Evolutionary conservation across 2,888 invertebrate species (phyloP).

Genomic region (Cephonodes hylas): DNA sequence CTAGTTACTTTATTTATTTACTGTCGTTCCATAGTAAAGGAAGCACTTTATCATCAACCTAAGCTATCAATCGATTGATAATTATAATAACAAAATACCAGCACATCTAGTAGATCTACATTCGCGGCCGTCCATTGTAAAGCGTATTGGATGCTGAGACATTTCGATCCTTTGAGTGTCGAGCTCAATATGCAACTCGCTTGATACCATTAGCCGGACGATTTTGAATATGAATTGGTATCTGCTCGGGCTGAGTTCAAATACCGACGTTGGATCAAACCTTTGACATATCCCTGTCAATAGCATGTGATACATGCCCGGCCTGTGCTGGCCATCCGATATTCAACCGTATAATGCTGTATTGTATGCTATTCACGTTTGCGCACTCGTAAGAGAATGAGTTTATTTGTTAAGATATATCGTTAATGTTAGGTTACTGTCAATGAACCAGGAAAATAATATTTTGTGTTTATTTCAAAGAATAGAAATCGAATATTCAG

Average conservation of each 20-base stretch:
- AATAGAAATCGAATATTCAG: too few relatives aligned
- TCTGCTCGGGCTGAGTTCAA: constrained; percentile 15
- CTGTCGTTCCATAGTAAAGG: too few relatives aligned
- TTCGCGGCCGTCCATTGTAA: constrained; percentile 28
- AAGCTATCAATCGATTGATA: too few relatives aligned
- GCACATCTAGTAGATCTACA: constrained; percentile 16
- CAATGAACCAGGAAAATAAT: too few relatives aligned
- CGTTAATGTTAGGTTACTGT: too few relatives aligned
- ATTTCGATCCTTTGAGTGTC: constrained; percentile 30
- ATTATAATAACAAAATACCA: background rate
- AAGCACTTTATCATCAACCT: too few relatives aligned
- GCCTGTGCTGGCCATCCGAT: background rate
- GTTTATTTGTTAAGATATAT: background rate
- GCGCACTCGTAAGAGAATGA: background rate
- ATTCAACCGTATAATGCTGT: background rate
- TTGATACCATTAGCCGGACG: constrained; percentile 33
- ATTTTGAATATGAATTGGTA: constrained; percentile 41
- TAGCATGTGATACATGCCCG: background rate
- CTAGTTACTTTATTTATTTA: too few relatives aligned
- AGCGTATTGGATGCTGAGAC: constrained; percentile 28
- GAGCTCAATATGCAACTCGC: constrained; percentile 29
- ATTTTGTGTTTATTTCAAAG: too few relatives aligned
- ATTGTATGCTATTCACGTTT: background rate
- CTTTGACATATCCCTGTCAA: background rate
- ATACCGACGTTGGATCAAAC: constrained; percentile 7